Evolutionary conservation across 2,888 invertebrate genomes (phyloP).

Genomic region (Rotaria macrura): DNA sequence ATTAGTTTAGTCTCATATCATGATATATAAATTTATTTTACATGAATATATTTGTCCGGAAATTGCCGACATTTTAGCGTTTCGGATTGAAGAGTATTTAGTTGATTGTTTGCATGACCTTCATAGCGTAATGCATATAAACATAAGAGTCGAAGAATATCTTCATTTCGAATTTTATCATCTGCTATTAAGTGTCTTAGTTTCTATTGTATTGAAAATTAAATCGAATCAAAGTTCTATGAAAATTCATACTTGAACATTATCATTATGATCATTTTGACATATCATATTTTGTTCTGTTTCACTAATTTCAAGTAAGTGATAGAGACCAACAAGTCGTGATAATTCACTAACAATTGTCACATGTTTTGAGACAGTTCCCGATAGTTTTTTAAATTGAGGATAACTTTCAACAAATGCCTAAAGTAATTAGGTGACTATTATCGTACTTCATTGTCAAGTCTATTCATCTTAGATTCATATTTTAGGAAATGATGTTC

Average conservation of each 20-base stretch:
- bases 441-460: background rate
- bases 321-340: constrained; percentile 61
- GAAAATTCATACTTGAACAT: constrained; percentile 54
- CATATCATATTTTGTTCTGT: constrained; percentile 72
- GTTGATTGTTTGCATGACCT: constrained; percentile 69
- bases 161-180: constrained; percentile 63
- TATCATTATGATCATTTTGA: constrained; percentile 55
- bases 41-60: background rate
- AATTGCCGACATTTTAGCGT: constrained; percentile 55
- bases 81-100: constrained; percentile 62
- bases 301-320: constrained; percentile 78
- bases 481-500: too few relatives aligned
- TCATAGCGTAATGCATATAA: constrained; percentile 87
- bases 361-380: constrained; percentile 88
- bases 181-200: constrained; percentile 45
- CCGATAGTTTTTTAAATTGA: constrained; percentile 67
- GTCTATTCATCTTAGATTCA: background rate
- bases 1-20: background rate
- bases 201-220: background rate
- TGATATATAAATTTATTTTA: background rate
- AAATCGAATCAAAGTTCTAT: background rate
- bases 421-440: constrained; percentile 39
- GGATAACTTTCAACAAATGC: constrained; percentile 94
- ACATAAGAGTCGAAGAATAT: constrained; percentile 76
- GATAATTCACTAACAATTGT: constrained; percentile 90